Evolutionary conservation across 2,113 vertebrate genomes (phyloP), one percentile per base, ranked within the genome.

Genomic region (Micromys minutus): DNA sequence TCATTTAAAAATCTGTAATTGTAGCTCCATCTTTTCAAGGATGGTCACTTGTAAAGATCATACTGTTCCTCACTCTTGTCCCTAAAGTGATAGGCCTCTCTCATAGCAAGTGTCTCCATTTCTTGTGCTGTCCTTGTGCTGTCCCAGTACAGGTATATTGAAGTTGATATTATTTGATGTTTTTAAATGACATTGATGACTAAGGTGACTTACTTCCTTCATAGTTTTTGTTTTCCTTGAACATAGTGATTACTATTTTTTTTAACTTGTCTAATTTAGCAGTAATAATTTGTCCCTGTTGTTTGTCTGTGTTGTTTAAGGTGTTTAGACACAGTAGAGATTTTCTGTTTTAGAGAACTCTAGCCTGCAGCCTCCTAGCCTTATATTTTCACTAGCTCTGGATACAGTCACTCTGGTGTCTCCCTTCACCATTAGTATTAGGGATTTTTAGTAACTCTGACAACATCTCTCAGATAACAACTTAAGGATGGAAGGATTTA

Each of bases 141-240:
- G 57, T 92, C 36, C 42, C 0, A 39, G 69, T 47, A 87, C 16
- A 91, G 2, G 42, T 84, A 7, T 55, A 5, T 71, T 21, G 19
- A 91, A n/a, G 47, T 69, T 85, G 79, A 50, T 92, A 89, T 31
- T 59, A 57, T 42, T 76, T 21, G 39, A 15, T n/a, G 76, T 81
- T 90, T 91, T 79, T 2, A 11, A 89, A 13, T 90, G 89, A 84
- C 79, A 75, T 83, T 95, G n/a, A 77, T 89, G 83, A n/a, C 45
- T 42, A 89, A 79, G 59, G 84, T 94, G 75, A 85, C 39, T n/a
- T n/a, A n/a, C n/a, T 55, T 93, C 22, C 75, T 79, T 76, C 4
- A 45, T 31, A 95, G 22, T 69, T 92, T 88, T 97, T 75, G 26
- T 77, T 93, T 91, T 83, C 42, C 47, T 85, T 87, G 42, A 26